Base-by-base conservation (phyloP, 2,113 vertebrate species). In the Cinclus mexicanus region DNA sequence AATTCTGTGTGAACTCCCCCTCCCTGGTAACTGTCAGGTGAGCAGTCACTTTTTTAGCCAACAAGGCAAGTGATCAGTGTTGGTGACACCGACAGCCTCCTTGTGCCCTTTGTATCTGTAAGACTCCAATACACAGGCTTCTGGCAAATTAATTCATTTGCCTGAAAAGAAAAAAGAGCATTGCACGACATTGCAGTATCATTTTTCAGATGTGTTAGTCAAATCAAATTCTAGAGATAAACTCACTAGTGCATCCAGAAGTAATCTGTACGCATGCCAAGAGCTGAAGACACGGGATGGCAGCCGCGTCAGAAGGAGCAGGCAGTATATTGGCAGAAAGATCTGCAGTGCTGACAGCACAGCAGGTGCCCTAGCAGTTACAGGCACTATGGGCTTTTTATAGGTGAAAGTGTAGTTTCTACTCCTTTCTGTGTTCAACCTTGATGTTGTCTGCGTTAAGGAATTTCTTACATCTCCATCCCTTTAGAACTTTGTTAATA, bases 101-200 rank as follows among this genome's bases (percentile, higher is more conserved):
- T 16, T 29, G 39, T 39, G 8, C 49, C 24, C 28, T 78, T 61
- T 87, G 31, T 33, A 7, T 46, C 35, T 46, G 8, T 29, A 12
- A 11, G 35, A 18, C 17, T 44, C n/a, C 28, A 6, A 52, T 13
- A 17, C 29, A 17, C 5, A 70, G n/a, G n/a, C 33, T 86, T 47
- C 41, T 31, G 22, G 41, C 13, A 57, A 80, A 64, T 41, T 17
- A 22, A 37, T 56, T 83, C 7, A 44, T 77, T 71, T 67, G 4
- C 39, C 55, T 52, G 31, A 21, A 50, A 82, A 39, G 19, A 16
- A 41, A 29, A 71, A 92, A 29, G 68, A 92, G 11, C 17, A 15
- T 22, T 59, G 12, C 24, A 21, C 0, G 0, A 29, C 46, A n/a
- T 19, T 33, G 37, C 60, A 50, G 5, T 12, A 7, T 64, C 42